These are phyloP conservation scores for Kradibia gibbosae DNA, from an alignment of 1,140 invertebrate species.

Conservation along the genomic window DNA sequence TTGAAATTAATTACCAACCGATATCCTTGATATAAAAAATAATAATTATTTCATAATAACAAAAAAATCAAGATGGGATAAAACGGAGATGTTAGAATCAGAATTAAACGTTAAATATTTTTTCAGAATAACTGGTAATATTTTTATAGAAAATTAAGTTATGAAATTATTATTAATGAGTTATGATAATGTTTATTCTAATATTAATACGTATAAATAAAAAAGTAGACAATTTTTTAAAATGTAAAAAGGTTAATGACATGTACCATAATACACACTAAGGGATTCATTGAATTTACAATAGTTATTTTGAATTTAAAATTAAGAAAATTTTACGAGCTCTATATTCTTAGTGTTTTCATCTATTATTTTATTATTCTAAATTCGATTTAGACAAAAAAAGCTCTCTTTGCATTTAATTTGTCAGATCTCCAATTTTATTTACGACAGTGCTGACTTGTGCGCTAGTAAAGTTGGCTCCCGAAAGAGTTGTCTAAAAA, in stretches of 20 bases:
- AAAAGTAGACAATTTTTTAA: not conserved
- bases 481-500: not conserved
- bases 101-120: no score
- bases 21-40: no score
- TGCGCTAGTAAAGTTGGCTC: not conserved
- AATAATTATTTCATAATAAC: no score
- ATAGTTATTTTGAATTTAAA: not conserved
- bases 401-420: conserved; percentile 19
- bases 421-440: conserved; percentile 20
- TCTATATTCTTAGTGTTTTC: not conserved
- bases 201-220: no score
- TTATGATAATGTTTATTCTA: no score
- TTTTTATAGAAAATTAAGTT: no score
- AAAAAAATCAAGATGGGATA: no score
- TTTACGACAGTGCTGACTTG: conserved; percentile 21
- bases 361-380: not conserved
- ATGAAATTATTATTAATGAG: no score
- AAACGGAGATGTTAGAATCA: no score
- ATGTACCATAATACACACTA: not conserved
- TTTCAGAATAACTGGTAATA: no score
- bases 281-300: conserved; percentile 1
- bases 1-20: no score
- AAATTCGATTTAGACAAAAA: conserved; percentile 22
- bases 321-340: not conserved
- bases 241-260: not conserved